Percentiles rank a stretch among this genome's conserved stretches.
Conservation (phyloP, 2,113 vertebrate genomes). For the Mustela lutreola region DNA sequence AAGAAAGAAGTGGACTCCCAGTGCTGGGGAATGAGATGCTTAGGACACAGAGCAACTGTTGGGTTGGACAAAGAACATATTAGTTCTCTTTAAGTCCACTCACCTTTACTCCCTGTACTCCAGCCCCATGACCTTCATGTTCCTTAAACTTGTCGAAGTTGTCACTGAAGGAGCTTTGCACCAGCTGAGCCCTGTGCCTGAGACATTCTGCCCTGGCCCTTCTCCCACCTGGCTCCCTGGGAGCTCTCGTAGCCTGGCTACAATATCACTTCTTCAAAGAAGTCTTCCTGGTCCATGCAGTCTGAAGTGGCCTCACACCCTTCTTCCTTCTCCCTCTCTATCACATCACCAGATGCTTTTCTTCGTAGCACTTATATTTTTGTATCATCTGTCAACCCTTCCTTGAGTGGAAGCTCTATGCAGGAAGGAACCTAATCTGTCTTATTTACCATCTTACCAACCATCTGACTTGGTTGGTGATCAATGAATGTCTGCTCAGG, state of each 20-base stretch:
- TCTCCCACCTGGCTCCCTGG: neutral
- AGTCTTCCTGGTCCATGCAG: neutral
- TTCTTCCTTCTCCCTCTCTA: neutral
- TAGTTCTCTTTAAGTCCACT: neutral
- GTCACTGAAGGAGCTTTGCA: neutral
- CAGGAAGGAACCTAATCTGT: neutral
- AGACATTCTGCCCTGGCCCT: neutral
- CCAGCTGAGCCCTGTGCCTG: neutral
- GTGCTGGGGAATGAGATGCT: neutral
- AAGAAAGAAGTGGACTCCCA: neutral
- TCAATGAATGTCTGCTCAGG: neutral
- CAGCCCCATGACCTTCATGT: neutral
- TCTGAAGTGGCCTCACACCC: neutral
- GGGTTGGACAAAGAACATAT: neutral
- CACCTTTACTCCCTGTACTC: too few species aligned
- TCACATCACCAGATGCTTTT: neutral
- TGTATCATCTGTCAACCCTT: neutral
- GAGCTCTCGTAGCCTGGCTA: neutral
- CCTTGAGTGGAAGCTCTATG: neutral
- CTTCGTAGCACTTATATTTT: neutral
- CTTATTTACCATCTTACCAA: neutral
- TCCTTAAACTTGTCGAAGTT: neutral
- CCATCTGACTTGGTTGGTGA: too few species aligned
- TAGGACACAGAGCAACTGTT: neutral
- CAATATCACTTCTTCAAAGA: neutral